Evolutionary conservation across 2,797 vertebrate species (phyloP).

Genomic region (Bucorvus abyssinicus): DNA sequence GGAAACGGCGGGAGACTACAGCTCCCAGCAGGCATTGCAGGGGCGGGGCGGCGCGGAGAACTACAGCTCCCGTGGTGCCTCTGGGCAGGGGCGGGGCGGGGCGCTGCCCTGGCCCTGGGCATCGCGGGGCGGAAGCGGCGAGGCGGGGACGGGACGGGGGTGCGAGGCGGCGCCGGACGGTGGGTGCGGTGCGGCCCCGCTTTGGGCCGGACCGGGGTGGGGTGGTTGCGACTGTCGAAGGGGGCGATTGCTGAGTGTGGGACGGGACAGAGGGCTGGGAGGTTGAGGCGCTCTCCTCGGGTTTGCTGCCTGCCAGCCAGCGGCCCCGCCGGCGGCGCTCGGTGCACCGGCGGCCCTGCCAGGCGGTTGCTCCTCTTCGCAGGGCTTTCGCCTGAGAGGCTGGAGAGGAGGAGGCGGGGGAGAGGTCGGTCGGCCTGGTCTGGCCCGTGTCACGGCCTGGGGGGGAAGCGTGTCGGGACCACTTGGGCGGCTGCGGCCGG

Average conservation of each 20-base stretch:
- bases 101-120: neutral
- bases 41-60: neutral
- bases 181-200: neutral
- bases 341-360: too few species aligned
- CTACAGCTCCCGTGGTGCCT: neutral
- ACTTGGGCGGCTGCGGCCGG: neutral
- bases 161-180: neutral
- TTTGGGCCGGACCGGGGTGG: neutral
- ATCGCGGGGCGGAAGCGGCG: neutral
- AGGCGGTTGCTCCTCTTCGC: neutral
- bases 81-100: neutral
- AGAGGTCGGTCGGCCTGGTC: neutral
- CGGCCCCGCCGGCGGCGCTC: neutral
- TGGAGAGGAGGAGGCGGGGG: neutral
- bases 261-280: too few species aligned
- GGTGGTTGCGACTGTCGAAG: neutral
- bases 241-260: too few species aligned
- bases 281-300: fast-evolving
- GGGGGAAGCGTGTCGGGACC: neutral
- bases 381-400: neutral
- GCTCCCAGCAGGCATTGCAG: neutral
- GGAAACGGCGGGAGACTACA: neutral
- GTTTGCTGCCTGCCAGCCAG: too few species aligned
- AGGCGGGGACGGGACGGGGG: neutral
- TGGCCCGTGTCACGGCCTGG: neutral